Evolutionary conservation across 1,140 invertebrate species (phyloP).

Genomic region (Scaptomyza graminum): DNA sequence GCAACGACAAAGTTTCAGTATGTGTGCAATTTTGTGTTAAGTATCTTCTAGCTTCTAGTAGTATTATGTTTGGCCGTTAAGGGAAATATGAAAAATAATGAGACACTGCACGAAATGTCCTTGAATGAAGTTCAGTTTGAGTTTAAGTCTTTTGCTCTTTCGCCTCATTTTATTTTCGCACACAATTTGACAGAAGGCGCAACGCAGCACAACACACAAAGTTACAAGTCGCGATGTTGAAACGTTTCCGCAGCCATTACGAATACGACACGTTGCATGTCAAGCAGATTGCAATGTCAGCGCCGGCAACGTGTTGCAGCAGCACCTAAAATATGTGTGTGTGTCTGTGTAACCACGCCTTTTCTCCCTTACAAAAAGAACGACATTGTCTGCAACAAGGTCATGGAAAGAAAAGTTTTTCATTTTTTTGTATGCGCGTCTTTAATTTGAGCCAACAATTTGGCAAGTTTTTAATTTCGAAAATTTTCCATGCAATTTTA

Average conservation of each 20-base stretch:
- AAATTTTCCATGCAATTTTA: not conserved
- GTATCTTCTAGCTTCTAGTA: slow-evolving; percentile 5
- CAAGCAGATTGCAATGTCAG: slow-evolving; percentile 32
- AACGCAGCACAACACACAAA: slow-evolving; percentile 27
- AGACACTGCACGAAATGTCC: slow-evolving; percentile 42
- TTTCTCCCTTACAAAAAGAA: not conserved
- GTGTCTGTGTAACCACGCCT: slow-evolving; percentile 9
- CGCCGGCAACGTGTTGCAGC: slow-evolving; percentile 63
- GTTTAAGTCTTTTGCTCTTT: slow-evolving; percentile 8
- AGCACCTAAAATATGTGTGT: slow-evolving; percentile 46
- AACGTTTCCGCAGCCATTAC: slow-evolving; percentile 54
- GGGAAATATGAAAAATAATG: slow-evolving; percentile 55
- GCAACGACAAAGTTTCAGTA: slow-evolving; percentile 10
- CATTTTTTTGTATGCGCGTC: slow-evolving; percentile 29
- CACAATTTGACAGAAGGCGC: slow-evolving; percentile 64
- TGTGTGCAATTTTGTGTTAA: slow-evolving; percentile 19
- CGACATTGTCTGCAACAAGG: slow-evolving; percentile 46
- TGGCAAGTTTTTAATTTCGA: slow-evolving; percentile 43
- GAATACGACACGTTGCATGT: slow-evolving; percentile 64
- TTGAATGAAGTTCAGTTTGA: slow-evolving; percentile 40
- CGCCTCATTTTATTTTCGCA: slow-evolving; percentile 45
- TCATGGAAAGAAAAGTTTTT: slow-evolving; percentile 43
- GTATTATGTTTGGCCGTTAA: slow-evolving; percentile 25
- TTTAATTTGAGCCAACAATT: slow-evolving; percentile 67
- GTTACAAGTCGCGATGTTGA: slow-evolving; percentile 29